Base-by-base conservation (phyloP, 1,140 invertebrate genomes). In the Sminthurides bifidus region DNA sequence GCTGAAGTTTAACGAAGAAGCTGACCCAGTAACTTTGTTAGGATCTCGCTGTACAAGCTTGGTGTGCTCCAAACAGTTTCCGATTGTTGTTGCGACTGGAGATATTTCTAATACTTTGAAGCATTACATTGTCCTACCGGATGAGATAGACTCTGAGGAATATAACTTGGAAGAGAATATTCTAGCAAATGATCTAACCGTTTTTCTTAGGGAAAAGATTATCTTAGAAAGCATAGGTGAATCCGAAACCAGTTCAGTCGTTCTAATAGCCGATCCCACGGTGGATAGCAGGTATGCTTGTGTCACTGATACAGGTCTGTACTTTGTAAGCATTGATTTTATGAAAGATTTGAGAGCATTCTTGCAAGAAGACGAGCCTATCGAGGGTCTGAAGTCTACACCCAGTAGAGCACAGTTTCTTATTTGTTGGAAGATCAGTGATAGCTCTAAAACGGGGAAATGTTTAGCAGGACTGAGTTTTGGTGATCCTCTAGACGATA, bases 281-380 rank as follows among this genome's bases (percentile, higher is more conserved):
- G 30, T 49, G 33, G 37, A 50, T 6, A 30, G 41, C 26, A 31
- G 60, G 19, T 58, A 62, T 50, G 35, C 33, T 19, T 51, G 37
- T 29, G 40, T 58, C 5, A 58, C 58, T 37, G 56, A 58, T 17
- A 46, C 31, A 19, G 60, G 60, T 3, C 26, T 55, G 23, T 52
- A 62, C 21, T 19, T 62, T 12, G 24, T 62, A 1, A 40, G 6
- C 30, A 30, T 62, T 3, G 41, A 57, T 31, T 61, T 61, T 30
- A 26, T 50, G 0, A 14, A 31, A 26, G 38, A 54, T 44, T 14
- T 61, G 17, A 0, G 23, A 14, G 19, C n/a, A 15, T 59, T 50
- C 38, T 5, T 54, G 12, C 29, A 38, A n/a, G n/a, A n/a, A n/a
- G 33, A 38, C 3, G 15, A 35, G 2, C 1, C 15, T 23, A 4